A percentile compares a stretch with the other conserved stretches of the same genome.
Evolutionary conservation across 2,113 vertebrate genomes (phyloP).

Genomic region (Percopsis transmontana): DNA sequence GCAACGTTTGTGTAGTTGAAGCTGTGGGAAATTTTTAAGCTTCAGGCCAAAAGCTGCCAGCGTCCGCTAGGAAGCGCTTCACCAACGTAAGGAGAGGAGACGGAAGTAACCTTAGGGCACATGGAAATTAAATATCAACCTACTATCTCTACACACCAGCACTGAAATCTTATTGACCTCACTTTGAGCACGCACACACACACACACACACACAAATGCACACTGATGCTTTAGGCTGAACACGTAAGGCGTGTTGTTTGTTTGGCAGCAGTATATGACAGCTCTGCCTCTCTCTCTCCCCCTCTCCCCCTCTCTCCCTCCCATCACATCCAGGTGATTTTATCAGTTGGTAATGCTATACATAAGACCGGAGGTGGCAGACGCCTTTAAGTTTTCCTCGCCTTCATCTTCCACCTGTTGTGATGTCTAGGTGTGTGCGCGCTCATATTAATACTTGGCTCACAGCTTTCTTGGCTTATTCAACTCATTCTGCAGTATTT

Average conservation of each 20-base stretch:
- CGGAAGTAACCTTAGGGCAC: neutral
- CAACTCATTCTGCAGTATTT: neutral
- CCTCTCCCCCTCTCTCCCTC: neutral
- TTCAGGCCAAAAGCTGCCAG: neutral
- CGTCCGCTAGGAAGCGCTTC: neutral
- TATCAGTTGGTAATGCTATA: conserved; percentile 55
- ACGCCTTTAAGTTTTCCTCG: no score
- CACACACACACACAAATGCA: neutral
- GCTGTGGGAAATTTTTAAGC: neutral
- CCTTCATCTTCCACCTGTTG: no score
- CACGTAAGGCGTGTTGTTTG: conserved; percentile 8
- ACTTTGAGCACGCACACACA: conserved; percentile 2
- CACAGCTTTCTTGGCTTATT: conserved; percentile 5
- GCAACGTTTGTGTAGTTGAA: neutral
- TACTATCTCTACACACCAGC: neutral
- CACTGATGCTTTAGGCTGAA: neutral
- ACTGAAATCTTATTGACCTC: neutral
- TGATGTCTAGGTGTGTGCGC: no score
- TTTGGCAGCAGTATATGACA: neutral
- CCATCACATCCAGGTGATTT: conserved; percentile 34
- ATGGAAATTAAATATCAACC: neutral
- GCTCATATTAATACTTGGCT: no score
- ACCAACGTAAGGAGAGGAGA: neutral
- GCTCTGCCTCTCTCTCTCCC: neutral
- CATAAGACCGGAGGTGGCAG: no score